Base-by-base conservation (phyloP, 2,888 invertebrate species). In the Oscheius sp. region DNA sequence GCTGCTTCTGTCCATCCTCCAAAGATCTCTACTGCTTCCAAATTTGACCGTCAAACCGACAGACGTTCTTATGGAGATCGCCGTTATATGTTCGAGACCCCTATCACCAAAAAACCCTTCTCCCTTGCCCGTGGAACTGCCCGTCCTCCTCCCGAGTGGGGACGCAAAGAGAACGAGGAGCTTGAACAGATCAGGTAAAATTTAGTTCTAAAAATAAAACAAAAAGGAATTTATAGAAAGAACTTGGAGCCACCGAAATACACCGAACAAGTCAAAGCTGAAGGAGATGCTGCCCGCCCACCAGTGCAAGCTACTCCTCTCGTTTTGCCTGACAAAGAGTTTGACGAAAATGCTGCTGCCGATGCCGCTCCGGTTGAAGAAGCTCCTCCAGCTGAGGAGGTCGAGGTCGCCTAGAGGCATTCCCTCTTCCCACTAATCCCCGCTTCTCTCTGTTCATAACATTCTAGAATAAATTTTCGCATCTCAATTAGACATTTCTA, bases 31-130 rank as follows among this genome's bases (percentile, higher is more conserved):
- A 94, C 95, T 88, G 95, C 96, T 89, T 96, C 95, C 90, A 96
- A 96, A 91, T 96, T 95, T 90, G 96, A 96, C 90, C 91, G 96
- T 90, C 93, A 95, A 90, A 94, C 95, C 82, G 96, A 78, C 71
- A 69, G 78, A 70, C 69, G 68, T 34, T 68, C 27, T 8, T 86
- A 83, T 72, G 79, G 74, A 39, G 84, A 86, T 63, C 80, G 84
- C 53, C 74, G 79, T 25, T 58, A 65, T 37, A 65, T 80, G 61
- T 82, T 79, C 76, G 80, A 81, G 67, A 78, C 66, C 34, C 83
- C 80, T 23, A 61, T 77, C 33, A 64, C 69, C 45, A 73, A 73
- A 64, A 80, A 81, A 67, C 70, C 77, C 17, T 74, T 76, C 17
- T 66, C 72, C 55, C 73, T 85, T 25, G 86, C 74, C 48, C 85